Percentiles rank a stretch among this genome's conserved stretches.
Evolutionary conservation across 2,888 invertebrate species (phyloP).

Genomic region (Gymnocheta viridis): DNA sequence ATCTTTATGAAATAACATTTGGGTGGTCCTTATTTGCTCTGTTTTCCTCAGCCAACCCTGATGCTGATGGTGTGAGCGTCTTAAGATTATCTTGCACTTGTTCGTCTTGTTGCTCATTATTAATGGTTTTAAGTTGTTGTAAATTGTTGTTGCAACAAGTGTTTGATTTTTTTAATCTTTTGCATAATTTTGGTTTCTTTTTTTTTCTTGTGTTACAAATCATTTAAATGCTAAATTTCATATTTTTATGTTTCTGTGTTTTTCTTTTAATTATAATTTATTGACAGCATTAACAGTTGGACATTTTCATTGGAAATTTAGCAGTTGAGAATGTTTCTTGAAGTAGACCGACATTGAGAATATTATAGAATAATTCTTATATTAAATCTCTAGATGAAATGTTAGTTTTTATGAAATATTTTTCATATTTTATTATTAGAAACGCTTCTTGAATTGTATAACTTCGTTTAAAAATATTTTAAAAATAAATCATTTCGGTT

Average conservation of each 20-base stretch:
- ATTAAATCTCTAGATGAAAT: background rate
- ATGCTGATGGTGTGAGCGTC: conserved; percentile 22
- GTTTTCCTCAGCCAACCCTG: background rate
- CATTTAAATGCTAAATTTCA: conserved; percentile 48
- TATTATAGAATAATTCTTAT: background rate
- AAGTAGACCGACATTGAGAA: background rate
- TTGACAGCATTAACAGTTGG: conserved; percentile 18
- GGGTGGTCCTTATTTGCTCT: conserved; percentile 59
- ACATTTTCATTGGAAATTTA: conserved; percentile 42
- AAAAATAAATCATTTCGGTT: no score
- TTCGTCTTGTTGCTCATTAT: conserved; percentile 27
- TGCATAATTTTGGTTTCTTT: conserved; percentile 4
- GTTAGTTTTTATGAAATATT: background rate
- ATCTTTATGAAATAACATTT: conserved; percentile 49
- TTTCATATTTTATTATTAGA: no score
- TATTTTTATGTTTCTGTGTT: background rate
- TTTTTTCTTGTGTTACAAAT: conserved; percentile 23
- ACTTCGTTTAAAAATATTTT: no score
- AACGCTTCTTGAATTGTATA: no score
- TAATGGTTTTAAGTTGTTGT: background rate
- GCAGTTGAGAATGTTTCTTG: background rate
- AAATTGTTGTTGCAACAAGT: conserved; percentile 48
- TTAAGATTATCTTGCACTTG: conserved; percentile 50
- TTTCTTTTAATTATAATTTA: conserved; percentile 28
- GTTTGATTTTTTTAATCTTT: background rate